phyloP scores from a whole-genome alignment of 1,140 invertebrate genomes.

The Bombus consobrinus region DNA sequence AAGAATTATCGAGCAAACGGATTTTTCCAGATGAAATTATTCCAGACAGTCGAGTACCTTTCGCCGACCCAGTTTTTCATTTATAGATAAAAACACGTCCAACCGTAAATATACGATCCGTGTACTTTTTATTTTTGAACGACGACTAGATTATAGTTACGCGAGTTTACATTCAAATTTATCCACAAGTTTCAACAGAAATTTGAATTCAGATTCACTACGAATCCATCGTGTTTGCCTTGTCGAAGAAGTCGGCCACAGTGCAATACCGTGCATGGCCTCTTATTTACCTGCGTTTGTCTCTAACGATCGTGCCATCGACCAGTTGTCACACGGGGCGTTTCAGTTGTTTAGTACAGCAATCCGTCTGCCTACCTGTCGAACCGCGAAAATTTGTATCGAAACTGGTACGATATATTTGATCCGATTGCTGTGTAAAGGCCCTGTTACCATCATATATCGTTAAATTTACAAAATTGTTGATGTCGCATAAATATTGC shows the following conservation, averaged over 20 bases:
- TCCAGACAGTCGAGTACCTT: not conserved
- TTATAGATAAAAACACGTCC: not conserved
- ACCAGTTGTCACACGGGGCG: not conserved
- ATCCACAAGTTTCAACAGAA: not conserved
- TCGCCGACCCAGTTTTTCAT: not conserved
- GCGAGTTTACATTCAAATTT: not conserved
- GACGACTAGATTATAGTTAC: not conserved
- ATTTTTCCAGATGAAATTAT: not conserved
- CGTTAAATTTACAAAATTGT: conserved; percentile 1
- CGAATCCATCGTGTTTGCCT: not conserved
- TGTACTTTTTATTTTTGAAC: not conserved
- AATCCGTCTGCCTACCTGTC: not conserved
- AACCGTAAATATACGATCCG: too few species aligned
- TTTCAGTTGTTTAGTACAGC: conserved; percentile 8
- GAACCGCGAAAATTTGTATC: not conserved
- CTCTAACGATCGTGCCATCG: conserved; percentile 5
- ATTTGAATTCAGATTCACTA: not conserved
- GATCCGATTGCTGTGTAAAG: not conserved
- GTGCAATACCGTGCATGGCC: conserved; percentile 2
- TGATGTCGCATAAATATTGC: not conserved
- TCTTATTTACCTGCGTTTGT: conserved; percentile 22
- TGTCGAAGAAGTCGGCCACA: conserved; percentile 17
- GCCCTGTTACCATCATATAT: not conserved
- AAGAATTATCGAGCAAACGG: not conserved
- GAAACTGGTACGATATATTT: not conserved